phyloP scores from a whole-genome alignment of 2,888 invertebrate genomes.

The Calephelis perditalis region DNA sequence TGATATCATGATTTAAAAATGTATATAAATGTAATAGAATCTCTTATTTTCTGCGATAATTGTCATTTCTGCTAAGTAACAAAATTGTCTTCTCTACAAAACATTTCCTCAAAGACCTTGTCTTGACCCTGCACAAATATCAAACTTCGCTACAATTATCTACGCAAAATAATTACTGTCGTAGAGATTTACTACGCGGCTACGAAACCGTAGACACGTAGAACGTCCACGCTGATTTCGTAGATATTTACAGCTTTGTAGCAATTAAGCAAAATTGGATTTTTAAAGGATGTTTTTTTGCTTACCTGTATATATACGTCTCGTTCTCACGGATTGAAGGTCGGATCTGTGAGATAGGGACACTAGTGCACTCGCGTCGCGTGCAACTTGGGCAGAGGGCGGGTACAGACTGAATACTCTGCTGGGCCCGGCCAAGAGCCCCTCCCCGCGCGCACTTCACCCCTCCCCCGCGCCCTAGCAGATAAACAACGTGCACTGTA shows the following conservation, averaged over 20 bases:
- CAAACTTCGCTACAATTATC: slow-evolving; percentile 12
- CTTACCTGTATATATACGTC: slow-evolving; percentile 70
- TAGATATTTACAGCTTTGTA: not conserved
- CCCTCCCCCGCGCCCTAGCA: slow-evolving; percentile 57
- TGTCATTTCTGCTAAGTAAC: too few species aligned
- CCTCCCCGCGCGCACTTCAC: slow-evolving; percentile 33
- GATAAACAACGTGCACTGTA: slow-evolving; percentile 77
- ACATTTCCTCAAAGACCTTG: slow-evolving; percentile 7
- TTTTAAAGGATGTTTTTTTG: slow-evolving; percentile 36
- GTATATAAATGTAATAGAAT: too few species aligned
- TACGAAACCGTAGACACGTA: slow-evolving; percentile 29
- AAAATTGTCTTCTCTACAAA: not conserved
- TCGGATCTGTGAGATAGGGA: slow-evolving; percentile 54
- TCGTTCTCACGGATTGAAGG: slow-evolving; percentile 73
- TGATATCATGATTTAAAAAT: too few species aligned
- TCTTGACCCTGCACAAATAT: slow-evolving; percentile 7
- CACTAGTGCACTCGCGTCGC: slow-evolving; percentile 58
- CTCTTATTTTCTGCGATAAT: too few species aligned
- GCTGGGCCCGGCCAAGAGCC: slow-evolving; percentile 71
- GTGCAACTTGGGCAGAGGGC: slow-evolving; percentile 53
- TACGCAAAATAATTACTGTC: slow-evolving; percentile 11
- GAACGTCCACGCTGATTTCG: slow-evolving; percentile 12
- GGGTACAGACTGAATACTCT: slow-evolving; percentile 55
- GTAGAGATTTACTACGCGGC: slow-evolving; percentile 25
- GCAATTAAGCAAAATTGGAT: slow-evolving; percentile 5